A percentile compares a stretch with the other conserved stretches of the same genome.
Conservation (phyloP, 1,140 invertebrate species). For the Aphelinus certus region DNA sequence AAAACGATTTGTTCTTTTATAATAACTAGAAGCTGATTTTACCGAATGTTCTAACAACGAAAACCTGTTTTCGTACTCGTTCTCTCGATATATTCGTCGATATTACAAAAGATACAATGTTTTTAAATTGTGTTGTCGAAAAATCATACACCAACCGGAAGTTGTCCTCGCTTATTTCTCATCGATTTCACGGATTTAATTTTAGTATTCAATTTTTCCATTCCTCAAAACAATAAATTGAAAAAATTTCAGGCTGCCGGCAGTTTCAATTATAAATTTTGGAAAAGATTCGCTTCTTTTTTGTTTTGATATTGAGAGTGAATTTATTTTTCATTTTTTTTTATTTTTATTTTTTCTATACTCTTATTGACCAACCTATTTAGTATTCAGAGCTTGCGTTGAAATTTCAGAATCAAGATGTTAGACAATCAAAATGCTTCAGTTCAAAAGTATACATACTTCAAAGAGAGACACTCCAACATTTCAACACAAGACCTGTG, state of each 20-base stretch:
- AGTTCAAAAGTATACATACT: conserved; percentile 28
- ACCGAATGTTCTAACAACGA: conserved; percentile 21
- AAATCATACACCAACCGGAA: conserved; percentile 26
- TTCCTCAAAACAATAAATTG: conserved; percentile 29
- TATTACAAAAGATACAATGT: conserved; percentile 34
- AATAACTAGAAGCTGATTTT: conserved; percentile 23
- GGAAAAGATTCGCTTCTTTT: conserved; percentile 25
- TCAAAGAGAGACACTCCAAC: background rate
- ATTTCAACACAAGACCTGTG: background rate
- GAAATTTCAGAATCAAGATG: background rate
- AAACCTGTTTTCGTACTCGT: conserved; percentile 14
- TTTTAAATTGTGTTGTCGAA: conserved; percentile 33
- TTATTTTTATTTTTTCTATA: conserved; percentile 19
- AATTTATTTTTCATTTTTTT: conserved; percentile 30
- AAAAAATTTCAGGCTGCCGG: conserved; percentile 25
- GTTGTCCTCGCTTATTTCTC: conserved; percentile 4
- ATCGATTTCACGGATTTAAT: conserved; percentile 25
- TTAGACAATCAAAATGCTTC: conserved; percentile 16
- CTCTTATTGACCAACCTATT: conserved; percentile 6
- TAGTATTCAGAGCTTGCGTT: background rate
- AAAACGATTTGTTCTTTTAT: conserved; percentile 17
- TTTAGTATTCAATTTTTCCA: conserved; percentile 29
- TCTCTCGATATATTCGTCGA: conserved; percentile 31
- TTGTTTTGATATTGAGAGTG: conserved; percentile 15
- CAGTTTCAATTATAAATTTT: conserved; percentile 31